Evolutionary conservation across 2,113 vertebrate genomes (phyloP).

Genomic region (Probosciger aterrimus): DNA sequence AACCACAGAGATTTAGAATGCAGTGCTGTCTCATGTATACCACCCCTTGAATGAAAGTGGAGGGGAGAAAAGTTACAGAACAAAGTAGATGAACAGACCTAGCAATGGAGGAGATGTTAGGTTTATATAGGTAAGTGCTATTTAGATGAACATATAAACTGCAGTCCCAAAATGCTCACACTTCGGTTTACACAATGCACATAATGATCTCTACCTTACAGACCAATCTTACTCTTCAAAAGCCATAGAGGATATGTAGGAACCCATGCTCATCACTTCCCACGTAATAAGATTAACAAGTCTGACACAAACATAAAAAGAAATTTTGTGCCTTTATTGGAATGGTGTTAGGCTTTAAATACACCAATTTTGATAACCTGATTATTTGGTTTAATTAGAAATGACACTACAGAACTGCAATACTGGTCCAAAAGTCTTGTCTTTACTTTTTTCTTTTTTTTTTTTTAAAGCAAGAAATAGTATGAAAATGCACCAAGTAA

Average conservation of each 20-base stretch:
- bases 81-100: conserved; percentile 68
- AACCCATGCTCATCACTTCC: conserved; percentile 69
- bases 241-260: conserved; percentile 55
- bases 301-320: conserved; percentile 85
- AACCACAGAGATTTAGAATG: conserved; percentile 67
- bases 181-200: conserved; percentile 70
- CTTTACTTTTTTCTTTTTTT: conserved; percentile 68
- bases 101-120: conserved; percentile 37
- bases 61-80: conserved; percentile 55
- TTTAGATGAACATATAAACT: conserved; percentile 66
- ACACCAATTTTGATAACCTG: conserved; percentile 86
- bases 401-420: conserved; percentile 83
- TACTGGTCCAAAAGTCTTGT: conserved; percentile 87
- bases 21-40: conserved; percentile 60
- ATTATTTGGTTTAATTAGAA: conserved; percentile 86
- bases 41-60: conserved; percentile 53
- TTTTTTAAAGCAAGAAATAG: conserved; percentile 74
- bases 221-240: conserved; percentile 60
- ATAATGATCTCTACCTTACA: conserved; percentile 63
- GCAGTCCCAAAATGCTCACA: conserved; percentile 52
- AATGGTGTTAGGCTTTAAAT: conserved; percentile 91
- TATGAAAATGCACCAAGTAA: conserved; percentile 76
- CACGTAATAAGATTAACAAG: conserved; percentile 72
- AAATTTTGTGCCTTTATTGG: conserved; percentile 93
- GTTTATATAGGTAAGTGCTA: conserved; percentile 63